Evolutionary conservation across 2,888 invertebrate genomes (phyloP).

Genomic region (Pseudanteris insignis): DNA sequence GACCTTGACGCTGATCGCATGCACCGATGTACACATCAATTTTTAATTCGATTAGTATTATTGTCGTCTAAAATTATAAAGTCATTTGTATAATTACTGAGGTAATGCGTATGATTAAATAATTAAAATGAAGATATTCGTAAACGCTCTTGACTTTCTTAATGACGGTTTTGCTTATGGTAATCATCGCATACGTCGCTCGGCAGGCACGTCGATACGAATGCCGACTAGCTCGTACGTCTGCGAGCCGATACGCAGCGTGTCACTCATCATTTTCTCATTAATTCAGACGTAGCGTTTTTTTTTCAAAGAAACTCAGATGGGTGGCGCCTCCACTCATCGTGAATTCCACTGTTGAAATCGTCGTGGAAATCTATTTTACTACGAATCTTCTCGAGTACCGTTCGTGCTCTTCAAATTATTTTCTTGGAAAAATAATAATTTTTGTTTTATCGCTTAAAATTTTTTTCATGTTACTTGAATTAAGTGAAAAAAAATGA

Average conservation of each 20-base stretch:
- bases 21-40: neutral
- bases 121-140: constrained; percentile 32
- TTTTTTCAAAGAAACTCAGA: constrained; percentile 58
- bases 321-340: constrained; percentile 59
- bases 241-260: constrained; percentile 21
- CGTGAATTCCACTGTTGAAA: constrained; percentile 60
- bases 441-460: no score
- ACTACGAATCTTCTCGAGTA: constrained; percentile 7
- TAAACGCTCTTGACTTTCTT: constrained; percentile 21
- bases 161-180: constrained; percentile 30
- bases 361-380: constrained; percentile 45
- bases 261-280: constrained; percentile 49
- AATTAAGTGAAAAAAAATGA: no score
- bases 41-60: constrained; percentile 12
- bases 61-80: constrained; percentile 11
- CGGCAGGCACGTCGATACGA: constrained; percentile 32
- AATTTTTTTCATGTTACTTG: no score
- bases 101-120: constrained; percentile 34
- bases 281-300: constrained; percentile 49
- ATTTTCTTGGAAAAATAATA: no score
- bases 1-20: no score
- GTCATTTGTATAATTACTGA: no score
- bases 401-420: no score
- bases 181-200: constrained; percentile 34
- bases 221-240: constrained; percentile 10